Conservation (phyloP, 1,140 invertebrate species). For the Phocides pigmalion region DNA sequence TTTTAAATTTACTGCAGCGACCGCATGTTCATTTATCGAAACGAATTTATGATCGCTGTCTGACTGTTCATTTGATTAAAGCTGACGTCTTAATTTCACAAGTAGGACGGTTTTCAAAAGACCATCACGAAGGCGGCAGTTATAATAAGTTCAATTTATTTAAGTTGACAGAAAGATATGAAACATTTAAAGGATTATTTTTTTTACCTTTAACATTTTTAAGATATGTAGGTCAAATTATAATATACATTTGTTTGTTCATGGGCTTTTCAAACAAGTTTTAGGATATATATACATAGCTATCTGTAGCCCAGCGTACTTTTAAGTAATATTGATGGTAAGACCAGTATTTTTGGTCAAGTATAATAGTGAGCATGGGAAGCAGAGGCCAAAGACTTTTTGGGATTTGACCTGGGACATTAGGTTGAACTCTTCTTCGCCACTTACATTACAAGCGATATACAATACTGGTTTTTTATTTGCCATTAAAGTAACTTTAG, state of each 20-base stretch:
- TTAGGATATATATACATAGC: background rate
- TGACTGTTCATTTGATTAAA: slow-evolving; percentile 26
- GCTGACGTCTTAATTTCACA: slow-evolving; percentile 37
- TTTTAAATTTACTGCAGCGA: slow-evolving; percentile 16
- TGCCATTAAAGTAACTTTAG: too few relatives aligned
- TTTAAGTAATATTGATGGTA: background rate
- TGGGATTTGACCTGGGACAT: too few relatives aligned
- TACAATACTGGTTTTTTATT: too few relatives aligned
- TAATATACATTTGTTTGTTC: background rate
- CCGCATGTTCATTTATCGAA: slow-evolving; percentile 12
- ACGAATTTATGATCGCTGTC: slow-evolving; percentile 20
- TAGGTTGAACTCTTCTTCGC: too few relatives aligned
- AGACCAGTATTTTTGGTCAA: too few relatives aligned
- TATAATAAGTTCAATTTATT: slow-evolving; percentile 3
- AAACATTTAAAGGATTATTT: slow-evolving; percentile 14
- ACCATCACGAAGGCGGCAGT: background rate
- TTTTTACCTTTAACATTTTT: background rate
- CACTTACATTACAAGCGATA: too few relatives aligned
- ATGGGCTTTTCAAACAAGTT: background rate
- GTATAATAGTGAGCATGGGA: too few relatives aligned
- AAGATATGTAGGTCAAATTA: background rate
- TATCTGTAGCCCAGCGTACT: background rate
- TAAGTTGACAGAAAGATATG: slow-evolving; percentile 8
- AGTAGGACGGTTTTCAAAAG: slow-evolving; percentile 22
- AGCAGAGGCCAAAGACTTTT: too few relatives aligned